Evolutionary conservation across 2,888 invertebrate species (phyloP).

Genomic region (Cremastinae sp.): DNA sequence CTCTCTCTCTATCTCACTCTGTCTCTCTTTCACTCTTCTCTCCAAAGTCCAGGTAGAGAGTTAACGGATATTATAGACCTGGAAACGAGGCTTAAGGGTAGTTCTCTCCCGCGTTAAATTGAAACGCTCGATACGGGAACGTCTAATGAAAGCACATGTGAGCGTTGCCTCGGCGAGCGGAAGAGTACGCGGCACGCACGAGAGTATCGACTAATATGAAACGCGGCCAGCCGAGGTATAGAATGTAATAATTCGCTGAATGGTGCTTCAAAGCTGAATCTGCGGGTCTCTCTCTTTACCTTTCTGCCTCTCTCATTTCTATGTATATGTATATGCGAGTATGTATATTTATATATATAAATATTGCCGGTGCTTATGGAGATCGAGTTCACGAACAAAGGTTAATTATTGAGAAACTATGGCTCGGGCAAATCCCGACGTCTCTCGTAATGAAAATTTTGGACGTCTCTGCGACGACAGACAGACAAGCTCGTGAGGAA

Average conservation of each 20-base stretch:
- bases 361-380: neutral
- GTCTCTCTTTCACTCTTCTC: too few species aligned
- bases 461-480: too few species aligned
- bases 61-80: constrained; percentile 76
- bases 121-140: constrained; percentile 78
- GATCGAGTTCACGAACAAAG: constrained; percentile 52
- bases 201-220: constrained; percentile 24
- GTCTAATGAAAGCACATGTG: constrained; percentile 79
- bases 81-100: constrained; percentile 77
- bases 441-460: constrained; percentile 17
- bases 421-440: neutral
- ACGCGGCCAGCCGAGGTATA: constrained; percentile 58
- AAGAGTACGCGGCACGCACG: constrained; percentile 23
- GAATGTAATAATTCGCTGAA: constrained; percentile 78
- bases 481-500: too few species aligned
- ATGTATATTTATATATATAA: too few species aligned
- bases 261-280: constrained; percentile 39
- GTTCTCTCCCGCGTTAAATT: constrained; percentile 76
- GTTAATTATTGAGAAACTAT: constrained; percentile 42
- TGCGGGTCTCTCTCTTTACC: too few species aligned
- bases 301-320: too few species aligned
- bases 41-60: neutral
- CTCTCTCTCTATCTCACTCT: too few species aligned
- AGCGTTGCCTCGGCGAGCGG: constrained; percentile 48
- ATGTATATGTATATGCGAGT: too few species aligned